Evolutionary conservation across 1,140 invertebrate species (phyloP).

Genomic region (Drosophila sproati): DNA sequence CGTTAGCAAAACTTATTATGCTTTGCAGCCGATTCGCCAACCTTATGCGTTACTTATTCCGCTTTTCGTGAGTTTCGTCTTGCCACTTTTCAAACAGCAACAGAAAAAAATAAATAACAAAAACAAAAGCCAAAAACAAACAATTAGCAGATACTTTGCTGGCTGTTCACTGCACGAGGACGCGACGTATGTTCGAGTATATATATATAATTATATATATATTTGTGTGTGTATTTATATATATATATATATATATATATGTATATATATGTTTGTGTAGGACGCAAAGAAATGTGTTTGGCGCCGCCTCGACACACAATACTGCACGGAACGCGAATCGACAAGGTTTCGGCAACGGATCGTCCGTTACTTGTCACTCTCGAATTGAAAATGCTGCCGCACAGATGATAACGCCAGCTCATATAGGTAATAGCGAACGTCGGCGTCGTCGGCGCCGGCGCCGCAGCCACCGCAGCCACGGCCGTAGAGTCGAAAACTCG

Average conservation of each 20-base stretch:
- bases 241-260: neutral
- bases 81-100: slow-evolving; percentile 1
- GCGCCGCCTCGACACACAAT: neutral
- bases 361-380: slow-evolving; percentile 77
- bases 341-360: slow-evolving; percentile 30
- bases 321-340: slow-evolving; percentile 16
- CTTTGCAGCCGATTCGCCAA: neutral
- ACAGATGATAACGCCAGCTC: slow-evolving; percentile 78
- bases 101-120: neutral
- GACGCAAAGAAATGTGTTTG: slow-evolving; percentile 3
- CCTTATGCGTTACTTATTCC: too few relatives aligned
- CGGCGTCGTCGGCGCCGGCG: slow-evolving; percentile 26
- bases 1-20: neutral
- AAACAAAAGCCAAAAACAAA: neutral
- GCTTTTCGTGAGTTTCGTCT: neutral
- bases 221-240: neutral
- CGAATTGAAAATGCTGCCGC: slow-evolving; percentile 79
- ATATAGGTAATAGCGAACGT: slow-evolving; percentile 72
- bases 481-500: slow-evolving; percentile 34
- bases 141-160: neutral
- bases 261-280: neutral
- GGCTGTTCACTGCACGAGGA: slow-evolving; percentile 5
- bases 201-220: neutral
- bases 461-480: slow-evolving; percentile 39
- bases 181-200: neutral